Conservation (phyloP, 1,140 invertebrate genomes). For the Halesus radiatus region DNA sequence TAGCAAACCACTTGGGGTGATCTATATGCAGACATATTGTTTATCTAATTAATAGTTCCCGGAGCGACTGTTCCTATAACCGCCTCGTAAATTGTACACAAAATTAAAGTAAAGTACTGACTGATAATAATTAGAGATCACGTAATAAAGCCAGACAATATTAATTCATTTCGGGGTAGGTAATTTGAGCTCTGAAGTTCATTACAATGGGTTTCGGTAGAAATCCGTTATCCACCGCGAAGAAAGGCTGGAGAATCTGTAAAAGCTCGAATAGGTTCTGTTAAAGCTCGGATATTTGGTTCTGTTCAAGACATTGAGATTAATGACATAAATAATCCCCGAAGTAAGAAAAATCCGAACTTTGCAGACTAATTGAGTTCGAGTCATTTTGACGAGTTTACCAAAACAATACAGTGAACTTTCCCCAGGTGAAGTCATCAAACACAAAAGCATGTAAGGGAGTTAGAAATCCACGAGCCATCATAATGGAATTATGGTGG, state of each 20-base stretch:
- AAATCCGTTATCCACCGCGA: background rate
- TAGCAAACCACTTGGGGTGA: too few species aligned
- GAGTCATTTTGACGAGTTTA: conserved; percentile 25
- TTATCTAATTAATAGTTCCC: too few species aligned
- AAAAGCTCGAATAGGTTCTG: too few species aligned
- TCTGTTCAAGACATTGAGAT: conserved; percentile 37
- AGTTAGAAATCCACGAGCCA: too few species aligned
- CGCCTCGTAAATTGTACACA: too few species aligned
- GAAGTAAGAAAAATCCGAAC: conserved; percentile 18
- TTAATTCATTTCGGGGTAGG: background rate
- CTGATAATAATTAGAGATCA: too few species aligned
- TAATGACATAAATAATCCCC: conserved; percentile 29
- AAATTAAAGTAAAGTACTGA: too few species aligned
- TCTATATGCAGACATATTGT: too few species aligned
- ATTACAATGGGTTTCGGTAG: background rate
- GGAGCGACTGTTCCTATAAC: too few species aligned
- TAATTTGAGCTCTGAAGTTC: background rate
- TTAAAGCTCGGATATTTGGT: background rate
- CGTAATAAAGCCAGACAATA: too few species aligned
- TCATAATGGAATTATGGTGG: too few species aligned
- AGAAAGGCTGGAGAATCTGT: background rate
- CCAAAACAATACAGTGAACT: background rate
- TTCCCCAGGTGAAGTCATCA: conserved; percentile 5
- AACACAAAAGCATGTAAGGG: too few species aligned
- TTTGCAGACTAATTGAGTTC: conserved; percentile 23